These are phyloP conservation scores for Hycleus phaleratus DNA, from an alignment of 1,140 invertebrate species.

Conservation along the genomic window DNA sequence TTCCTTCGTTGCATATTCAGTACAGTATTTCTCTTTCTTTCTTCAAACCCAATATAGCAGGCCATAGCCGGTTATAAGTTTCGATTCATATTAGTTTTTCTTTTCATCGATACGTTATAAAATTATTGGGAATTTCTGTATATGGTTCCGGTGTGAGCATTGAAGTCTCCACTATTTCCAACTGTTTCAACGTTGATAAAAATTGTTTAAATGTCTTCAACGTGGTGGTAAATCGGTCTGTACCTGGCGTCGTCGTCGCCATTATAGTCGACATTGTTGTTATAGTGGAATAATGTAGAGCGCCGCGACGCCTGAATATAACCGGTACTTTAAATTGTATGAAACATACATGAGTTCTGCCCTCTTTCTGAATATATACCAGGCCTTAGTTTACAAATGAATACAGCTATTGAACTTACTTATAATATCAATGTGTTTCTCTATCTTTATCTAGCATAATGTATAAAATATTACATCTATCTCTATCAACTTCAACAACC, in stretches of 20 bases:
- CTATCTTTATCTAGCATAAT: constrained; percentile 24
- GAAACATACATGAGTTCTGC: constrained; percentile 43
- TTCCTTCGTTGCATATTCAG: constrained; percentile 38
- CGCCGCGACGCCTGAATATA: constrained; percentile 31
- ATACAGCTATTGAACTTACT: constrained; percentile 66
- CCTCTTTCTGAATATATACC: constrained; percentile 39
- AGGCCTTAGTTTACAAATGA: constrained; percentile 60
- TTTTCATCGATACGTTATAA: too few relatives aligned
- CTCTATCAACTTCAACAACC: constrained; percentile 5
- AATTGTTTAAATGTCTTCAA: not conserved
- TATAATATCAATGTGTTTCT: constrained; percentile 62
- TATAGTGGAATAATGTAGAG: too few relatives aligned
- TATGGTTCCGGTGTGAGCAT: constrained; percentile 10
- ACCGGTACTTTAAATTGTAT: constrained; percentile 40
- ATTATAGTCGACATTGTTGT: too few relatives aligned
- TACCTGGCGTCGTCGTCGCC: not conserved
- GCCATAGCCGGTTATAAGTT: not conserved
- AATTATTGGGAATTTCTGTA: too few relatives aligned
- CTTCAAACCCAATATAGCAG: not conserved
- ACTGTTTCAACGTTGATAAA: not conserved
- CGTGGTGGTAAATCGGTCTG: not conserved
- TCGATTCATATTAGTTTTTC: too few relatives aligned
- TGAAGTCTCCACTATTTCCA: constrained; percentile 18
- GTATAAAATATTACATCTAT: too few relatives aligned
- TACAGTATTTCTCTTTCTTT: constrained; percentile 8